phyloP scores from a whole-genome alignment of 2,797 vertebrate genomes.

The Myotis daubentonii region DNA sequence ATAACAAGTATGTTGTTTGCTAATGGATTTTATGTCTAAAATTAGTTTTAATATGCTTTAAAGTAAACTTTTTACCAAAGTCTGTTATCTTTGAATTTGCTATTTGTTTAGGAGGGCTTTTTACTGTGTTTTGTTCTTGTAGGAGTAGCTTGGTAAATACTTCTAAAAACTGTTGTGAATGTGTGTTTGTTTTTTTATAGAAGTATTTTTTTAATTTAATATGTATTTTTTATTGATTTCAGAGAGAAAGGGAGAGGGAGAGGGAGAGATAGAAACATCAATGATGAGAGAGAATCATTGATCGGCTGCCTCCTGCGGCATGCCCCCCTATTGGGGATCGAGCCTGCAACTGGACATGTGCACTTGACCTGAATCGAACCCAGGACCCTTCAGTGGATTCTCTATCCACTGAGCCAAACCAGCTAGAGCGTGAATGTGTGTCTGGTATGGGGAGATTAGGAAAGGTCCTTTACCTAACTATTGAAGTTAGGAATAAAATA shows the following conservation, averaged over 20 bases:
- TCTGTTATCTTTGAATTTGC: constrained; percentile 16
- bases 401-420: too few relatives aligned
- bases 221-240: too few relatives aligned
- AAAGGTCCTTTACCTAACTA: background rate
- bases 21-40: constrained; percentile 38
- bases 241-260: too few relatives aligned
- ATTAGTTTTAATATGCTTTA: background rate
- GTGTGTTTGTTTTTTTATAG: background rate
- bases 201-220: too few relatives aligned
- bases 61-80: constrained; percentile 18
- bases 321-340: too few relatives aligned
- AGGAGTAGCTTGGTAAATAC: background rate
- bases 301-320: too few relatives aligned
- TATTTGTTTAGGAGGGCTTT: background rate
- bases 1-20: background rate
- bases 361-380: too few relatives aligned
- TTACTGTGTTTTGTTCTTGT: background rate
- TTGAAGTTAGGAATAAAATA: background rate
- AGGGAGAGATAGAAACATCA: too few relatives aligned
- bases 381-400: too few relatives aligned
- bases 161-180: constrained; percentile 17
- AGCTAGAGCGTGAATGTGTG: background rate
- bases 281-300: too few relatives aligned
- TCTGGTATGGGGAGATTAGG: background rate
- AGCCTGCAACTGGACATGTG: too few relatives aligned